Evolutionary conservation across 2,888 invertebrate species (phyloP), one percentile per base, ranked within the genome.

Genomic region (Emmelina monodactyla): DNA sequence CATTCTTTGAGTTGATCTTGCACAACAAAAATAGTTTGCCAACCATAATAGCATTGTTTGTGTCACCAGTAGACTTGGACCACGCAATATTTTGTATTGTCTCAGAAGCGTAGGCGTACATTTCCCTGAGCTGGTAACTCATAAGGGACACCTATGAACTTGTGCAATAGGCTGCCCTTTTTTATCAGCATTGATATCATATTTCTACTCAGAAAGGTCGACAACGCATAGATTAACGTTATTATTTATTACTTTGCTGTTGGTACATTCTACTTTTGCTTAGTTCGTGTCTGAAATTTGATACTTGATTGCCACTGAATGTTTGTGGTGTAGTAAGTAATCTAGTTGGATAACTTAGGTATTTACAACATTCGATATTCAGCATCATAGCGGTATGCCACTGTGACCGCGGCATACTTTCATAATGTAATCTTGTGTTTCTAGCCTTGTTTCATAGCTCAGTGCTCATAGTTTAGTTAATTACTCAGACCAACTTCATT

Each of bases 391-490:
- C 53, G 47, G 54, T 53, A 43, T 46, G 49, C 49, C 53, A 47
- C 48, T 51, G 49, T 51, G 49, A 58, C 51, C 55, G 51, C 59
- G 72, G 53, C 71, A 67, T 58, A 75, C 75, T 75, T 76, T 71
- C 69, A 59, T 67, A 58, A 62, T 53, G 54, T 49, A 57, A 60
- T 57, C 53, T 57, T 58, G 68, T 71, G 70, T 69, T 71, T 58
- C 49, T 62, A 45, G 55, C 53, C 58, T 60, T 52, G 56, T 61
- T 62, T 57, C 52, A 56, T 44, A 42, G 41, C 40, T 40, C 16
- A 34, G 10, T 22, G n/a, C 25, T n/a, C 3, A n/a, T 25, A 25
- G n/a, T 25, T 25, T 25, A 11, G 11, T 25, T 25, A 11, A 9
- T 25, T 25, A 25, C 25, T 11, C n/a, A n/a, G n/a, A n/a, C n/a